Evolutionary conservation across 1,140 invertebrate genomes (phyloP), one percentile per base, ranked within the genome.

Genomic region (Drosophila orosa): DNA sequence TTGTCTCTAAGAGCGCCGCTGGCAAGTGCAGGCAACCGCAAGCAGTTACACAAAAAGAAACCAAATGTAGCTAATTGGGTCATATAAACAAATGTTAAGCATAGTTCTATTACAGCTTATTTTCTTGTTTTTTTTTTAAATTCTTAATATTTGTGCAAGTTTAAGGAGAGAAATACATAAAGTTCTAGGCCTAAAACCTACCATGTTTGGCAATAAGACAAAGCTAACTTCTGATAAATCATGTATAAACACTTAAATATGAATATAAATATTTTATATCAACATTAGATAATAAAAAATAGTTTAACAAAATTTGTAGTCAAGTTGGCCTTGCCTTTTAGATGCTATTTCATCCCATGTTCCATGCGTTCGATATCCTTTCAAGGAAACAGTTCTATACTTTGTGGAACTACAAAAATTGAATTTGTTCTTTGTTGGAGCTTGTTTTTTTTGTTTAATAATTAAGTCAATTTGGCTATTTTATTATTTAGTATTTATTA

Each of bases 1-100:
- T 52, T 52, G 27, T 22, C 17, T 52, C 48, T 22, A 19, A 31
- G 25, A 24, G 3, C 25, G 52, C 55, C 47, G 45, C 37, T 75
- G 82, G 58, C 74, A 82, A 78, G 37, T 75, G 78, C 74, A 85
- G 67, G 74, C 65, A 78, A 77, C 81, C 74, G 74, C 63, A 61
- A 67, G 45, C 54, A 44, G 40, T 58, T 48, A 47, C 60, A 45
- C 63, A 48, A 19, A 29, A 39, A 65, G 40, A 62, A 62, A 52
- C 48, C 17, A 33, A 52, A 52, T 52, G 22, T 22, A 52, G 48
- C 29, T 58, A 29, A 29, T 39, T 22, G 35, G 29, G 12, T 27
- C 31, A 25, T 17, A 33, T 9, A 52, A 52, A 52, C 22, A 52
- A 52, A 33, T 33, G 29, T 9, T 19, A 33, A 5, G 29, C 6